phyloP scores from a whole-genome alignment of 2,113 vertebrate species.

The Gavia stellata region DNA sequence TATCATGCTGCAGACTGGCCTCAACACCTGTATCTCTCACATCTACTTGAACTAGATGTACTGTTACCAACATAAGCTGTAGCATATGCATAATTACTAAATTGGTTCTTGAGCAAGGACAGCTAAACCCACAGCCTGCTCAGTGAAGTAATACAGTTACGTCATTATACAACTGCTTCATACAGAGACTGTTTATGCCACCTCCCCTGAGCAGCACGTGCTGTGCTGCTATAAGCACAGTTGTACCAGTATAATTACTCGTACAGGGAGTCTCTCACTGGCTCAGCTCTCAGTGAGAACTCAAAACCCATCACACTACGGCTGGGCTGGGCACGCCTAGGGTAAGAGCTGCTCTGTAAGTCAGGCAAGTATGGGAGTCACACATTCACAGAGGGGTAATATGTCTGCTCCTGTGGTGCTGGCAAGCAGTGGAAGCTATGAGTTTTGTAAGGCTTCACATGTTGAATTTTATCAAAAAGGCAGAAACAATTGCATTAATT shows the following conservation, averaged over 20 bases:
- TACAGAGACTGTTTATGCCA: accelerated
- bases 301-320: background rate
- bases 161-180: background rate
- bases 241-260: background rate
- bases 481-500: background rate
- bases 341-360: background rate
- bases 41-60: background rate
- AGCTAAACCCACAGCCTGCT: background rate
- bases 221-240: background rate
- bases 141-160: background rate
- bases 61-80: background rate
- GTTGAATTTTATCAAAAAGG: background rate
- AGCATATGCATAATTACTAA: background rate
- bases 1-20: background rate
- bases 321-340: background rate
- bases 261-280: background rate
- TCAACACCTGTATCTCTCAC: background rate
- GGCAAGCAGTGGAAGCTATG: background rate
- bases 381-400: background rate
- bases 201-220: background rate
- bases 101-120: background rate
- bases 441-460: background rate
- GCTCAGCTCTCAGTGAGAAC: background rate
- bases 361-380: background rate
- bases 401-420: background rate